phyloP scores from a whole-genome alignment of 2,888 invertebrate species.

The Pharmacophagus antenor region DNA sequence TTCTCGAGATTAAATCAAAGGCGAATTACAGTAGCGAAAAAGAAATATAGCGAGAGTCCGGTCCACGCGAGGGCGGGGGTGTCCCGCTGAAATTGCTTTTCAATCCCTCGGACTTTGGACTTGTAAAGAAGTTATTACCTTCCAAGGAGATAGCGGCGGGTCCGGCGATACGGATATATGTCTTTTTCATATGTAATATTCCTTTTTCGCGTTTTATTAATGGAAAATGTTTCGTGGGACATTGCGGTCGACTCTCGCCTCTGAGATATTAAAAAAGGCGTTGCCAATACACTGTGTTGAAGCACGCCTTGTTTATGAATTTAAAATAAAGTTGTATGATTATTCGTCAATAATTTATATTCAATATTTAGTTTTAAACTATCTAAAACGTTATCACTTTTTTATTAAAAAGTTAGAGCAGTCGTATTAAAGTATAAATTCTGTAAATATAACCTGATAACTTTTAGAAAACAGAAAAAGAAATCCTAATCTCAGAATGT shows the following conservation, averaged over 20 bases:
- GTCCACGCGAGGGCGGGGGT: slow-evolving; percentile 74
- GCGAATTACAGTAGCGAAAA: slow-evolving; percentile 81
- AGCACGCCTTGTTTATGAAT: slow-evolving; percentile 56
- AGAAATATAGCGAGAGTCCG: slow-evolving; percentile 78
- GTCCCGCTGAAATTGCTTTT: slow-evolving; percentile 82
- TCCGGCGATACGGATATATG: slow-evolving; percentile 81
- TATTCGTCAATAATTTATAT: background rate
- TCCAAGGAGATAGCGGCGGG: slow-evolving; percentile 80
- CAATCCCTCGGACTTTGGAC: slow-evolving; percentile 83
- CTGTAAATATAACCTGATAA: background rate
- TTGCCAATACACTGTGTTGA: slow-evolving; percentile 44
- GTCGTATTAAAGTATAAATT: background rate
- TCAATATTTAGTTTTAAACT: background rate
- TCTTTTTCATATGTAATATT: slow-evolving; percentile 82
- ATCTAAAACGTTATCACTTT: background rate
- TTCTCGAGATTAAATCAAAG: slow-evolving; percentile 81
- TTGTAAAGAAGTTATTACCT: slow-evolving; percentile 83
- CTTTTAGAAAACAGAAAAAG: background rate
- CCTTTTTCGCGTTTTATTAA: slow-evolving; percentile 82
- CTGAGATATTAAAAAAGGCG: slow-evolving; percentile 72
- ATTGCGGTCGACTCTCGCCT: slow-evolving; percentile 71
- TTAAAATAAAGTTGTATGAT: slow-evolving; percentile 10
- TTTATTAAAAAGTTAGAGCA: background rate
- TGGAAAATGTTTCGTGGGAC: slow-evolving; percentile 80
- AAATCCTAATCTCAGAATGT: background rate